Evolutionary conservation across 2,113 vertebrate species (phyloP).

Genomic region (Rhea pennata): DNA sequence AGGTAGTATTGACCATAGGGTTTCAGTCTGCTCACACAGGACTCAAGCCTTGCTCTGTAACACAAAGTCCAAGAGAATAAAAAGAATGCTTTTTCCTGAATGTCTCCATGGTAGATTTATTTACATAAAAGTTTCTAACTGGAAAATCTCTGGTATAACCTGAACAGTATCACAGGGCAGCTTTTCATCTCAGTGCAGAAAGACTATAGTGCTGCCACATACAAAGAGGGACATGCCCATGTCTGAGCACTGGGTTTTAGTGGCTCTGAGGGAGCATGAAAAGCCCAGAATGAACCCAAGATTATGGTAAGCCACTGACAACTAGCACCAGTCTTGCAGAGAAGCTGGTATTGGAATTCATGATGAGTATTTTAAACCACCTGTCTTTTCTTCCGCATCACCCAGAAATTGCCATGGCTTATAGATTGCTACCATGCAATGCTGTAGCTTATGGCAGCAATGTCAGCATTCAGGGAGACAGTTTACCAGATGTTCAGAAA

Average conservation of each 20-base stretch:
- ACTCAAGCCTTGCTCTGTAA: background rate
- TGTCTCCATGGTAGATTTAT: background rate
- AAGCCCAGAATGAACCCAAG: background rate
- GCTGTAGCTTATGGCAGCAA: background rate
- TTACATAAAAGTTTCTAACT: background rate
- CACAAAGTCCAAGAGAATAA: background rate
- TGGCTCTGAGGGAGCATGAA: background rate
- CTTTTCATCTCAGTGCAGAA: background rate
- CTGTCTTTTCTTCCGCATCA: background rate
- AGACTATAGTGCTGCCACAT: background rate
- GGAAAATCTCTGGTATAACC: background rate
- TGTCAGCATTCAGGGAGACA: background rate
- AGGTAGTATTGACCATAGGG: background rate
- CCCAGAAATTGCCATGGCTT: background rate
- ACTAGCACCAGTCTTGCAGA: background rate
- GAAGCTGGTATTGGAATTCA: background rate
- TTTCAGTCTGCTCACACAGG: background rate
- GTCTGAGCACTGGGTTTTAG: background rate
- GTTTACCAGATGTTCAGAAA: background rate
- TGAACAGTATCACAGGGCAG: background rate
- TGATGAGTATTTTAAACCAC: background rate
- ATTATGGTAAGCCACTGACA: background rate
- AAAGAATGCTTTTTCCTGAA: background rate
- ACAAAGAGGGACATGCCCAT: background rate
- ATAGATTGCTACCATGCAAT: fast-evolving